Base-by-base conservation (phyloP, 2,888 invertebrate genomes). In the Dascillus cervinus region DNA sequence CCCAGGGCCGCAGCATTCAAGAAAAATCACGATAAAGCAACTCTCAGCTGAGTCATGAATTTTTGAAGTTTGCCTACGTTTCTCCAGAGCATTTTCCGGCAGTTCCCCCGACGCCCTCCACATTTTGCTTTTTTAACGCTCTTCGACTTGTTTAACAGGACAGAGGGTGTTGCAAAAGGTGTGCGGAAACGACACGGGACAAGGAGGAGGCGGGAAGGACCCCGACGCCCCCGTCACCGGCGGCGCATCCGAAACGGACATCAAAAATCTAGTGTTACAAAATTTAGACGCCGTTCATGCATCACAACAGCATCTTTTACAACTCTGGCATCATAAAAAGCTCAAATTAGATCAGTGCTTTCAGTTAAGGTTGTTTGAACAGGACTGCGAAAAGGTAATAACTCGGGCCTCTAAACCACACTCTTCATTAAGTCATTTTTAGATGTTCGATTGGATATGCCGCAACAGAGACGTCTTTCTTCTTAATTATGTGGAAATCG, bases 381-480 rank as follows among this genome's bases (percentile, higher is more conserved):
- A 92, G 62, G 97, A 97, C 62, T 96, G 95, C 50, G 92, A 95
- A 62, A 95, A 91, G 78, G 86, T 85, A 55, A 54, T n/a, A n/a
- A n/a, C n/a, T n/a, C n/a, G n/a, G n/a, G n/a, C n/a, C n/a, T n/a
- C n/a, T n/a, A n/a, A n/a, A n/a, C n/a, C n/a, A n/a, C n/a, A n/a
- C n/a, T n/a, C n/a, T n/a, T n/a, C n/a, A n/a, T n/a, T 24, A 29
- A n/a, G n/a, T 21, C 24, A 29, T 42, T 58, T 60, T 4, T 67
- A 91, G 82, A 95, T 96, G 92, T 84, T 95, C 60, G 92, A 96
- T 59, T 96, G 96, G 95, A 92, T 96, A 43, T 83, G 88, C 52
- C 91, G 91, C 64, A 94, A 95, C 62, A 79, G 92, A 33, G 94
- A 94, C 58, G 83, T 88, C 41, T 96, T 97, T 70, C 79, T 96